phyloP scores from a whole-genome alignment of 2,113 vertebrate species.

The Albula goreensis region DNA sequence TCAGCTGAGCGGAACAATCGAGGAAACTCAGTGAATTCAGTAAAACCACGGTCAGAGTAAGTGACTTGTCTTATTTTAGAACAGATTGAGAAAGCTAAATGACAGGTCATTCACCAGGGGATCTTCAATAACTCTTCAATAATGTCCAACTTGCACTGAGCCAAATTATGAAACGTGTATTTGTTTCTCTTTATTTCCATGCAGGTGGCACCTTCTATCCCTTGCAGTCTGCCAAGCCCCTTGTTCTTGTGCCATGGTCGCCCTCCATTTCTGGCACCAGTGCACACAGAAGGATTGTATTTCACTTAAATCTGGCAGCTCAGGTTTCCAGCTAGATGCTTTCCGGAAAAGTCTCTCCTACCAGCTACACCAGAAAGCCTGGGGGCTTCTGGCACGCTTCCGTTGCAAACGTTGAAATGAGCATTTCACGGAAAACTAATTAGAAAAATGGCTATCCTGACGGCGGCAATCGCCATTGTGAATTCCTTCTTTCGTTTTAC shows the following conservation, averaged over 20 bases:
- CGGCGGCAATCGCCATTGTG: neutral
- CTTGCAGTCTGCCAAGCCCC: neutral
- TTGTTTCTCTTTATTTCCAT: neutral
- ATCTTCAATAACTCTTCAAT: slow-evolving; percentile 21
- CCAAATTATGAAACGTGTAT: neutral
- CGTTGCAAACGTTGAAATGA: neutral
- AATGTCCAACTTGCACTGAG: neutral
- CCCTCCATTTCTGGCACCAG: slow-evolving; percentile 2
- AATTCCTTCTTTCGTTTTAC: neutral
- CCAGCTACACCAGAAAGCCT: neutral
- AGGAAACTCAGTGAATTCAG: no score
- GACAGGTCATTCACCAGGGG: neutral
- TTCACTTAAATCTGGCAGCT: slow-evolving; percentile 17
- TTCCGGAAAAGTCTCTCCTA: slow-evolving; percentile 7
- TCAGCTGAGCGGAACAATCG: no score
- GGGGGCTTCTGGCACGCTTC: neutral
- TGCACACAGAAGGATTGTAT: slow-evolving; percentile 13
- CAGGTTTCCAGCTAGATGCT: slow-evolving; percentile 2
- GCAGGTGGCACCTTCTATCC: neutral
- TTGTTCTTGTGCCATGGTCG: neutral
- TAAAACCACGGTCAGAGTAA: neutral
- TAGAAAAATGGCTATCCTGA: slow-evolving; percentile 10
- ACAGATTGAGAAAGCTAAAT: neutral
- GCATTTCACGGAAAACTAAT: slow-evolving; percentile 8
- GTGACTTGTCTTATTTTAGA: neutral